These are phyloP conservation scores for Strigamia transsilvanica DNA, from an alignment of 2,888 invertebrate species.

Conservation along the genomic window DNA sequence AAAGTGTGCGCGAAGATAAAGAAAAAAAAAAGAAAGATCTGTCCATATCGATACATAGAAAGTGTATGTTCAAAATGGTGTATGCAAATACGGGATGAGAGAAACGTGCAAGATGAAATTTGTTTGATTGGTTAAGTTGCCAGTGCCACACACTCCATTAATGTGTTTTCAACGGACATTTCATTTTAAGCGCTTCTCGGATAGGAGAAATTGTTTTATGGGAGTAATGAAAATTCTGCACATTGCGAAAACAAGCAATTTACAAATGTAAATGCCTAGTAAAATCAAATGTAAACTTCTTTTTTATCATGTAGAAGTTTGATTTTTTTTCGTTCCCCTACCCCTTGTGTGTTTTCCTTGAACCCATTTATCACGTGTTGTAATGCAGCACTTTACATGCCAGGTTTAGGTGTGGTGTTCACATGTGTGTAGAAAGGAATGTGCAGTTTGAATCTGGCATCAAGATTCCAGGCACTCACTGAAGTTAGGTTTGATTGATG, in stretches of 20 bases:
- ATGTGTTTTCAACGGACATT: neutral
- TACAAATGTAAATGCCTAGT: too few relatives aligned
- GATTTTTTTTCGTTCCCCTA: neutral
- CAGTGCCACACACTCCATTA: neutral
- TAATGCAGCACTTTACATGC: too few relatives aligned
- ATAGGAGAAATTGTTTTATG: too few relatives aligned
- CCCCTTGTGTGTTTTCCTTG: neutral
- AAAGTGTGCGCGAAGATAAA: slow-evolving; percentile 1
- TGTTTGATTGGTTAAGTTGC: neutral
- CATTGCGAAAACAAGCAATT: too few relatives aligned
- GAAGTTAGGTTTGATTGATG: too few relatives aligned
- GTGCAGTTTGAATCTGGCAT: too few relatives aligned
- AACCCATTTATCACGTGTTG: neutral
- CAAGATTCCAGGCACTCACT: too few relatives aligned
- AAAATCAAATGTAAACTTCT: too few relatives aligned
- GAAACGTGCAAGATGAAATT: neutral
- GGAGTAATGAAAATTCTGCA: too few relatives aligned
- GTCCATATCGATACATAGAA: neutral
- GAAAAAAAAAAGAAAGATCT: neutral
- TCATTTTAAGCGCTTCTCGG: too few relatives aligned
- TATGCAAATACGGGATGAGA: neutral
- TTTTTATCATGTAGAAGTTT: neutral
- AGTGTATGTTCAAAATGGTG: neutral
- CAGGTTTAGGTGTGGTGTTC: too few relatives aligned
- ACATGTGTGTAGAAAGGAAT: too few relatives aligned